Evolutionary conservation across 2,888 invertebrate species (phyloP).

Genomic region (Eurois occulta): DNA sequence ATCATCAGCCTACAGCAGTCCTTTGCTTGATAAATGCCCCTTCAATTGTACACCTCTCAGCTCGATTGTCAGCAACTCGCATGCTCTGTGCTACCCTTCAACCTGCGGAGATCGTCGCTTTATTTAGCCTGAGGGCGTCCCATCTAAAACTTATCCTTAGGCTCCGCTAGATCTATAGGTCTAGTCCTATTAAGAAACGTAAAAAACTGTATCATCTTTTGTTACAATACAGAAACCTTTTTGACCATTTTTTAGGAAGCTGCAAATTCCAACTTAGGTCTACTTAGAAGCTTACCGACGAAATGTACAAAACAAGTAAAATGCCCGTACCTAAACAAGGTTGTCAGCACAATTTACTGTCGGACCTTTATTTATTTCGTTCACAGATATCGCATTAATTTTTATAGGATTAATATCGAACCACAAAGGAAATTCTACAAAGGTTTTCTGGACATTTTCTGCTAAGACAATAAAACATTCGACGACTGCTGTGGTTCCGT

Average conservation of each 20-base stretch:
- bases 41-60: neutral
- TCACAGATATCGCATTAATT: constrained; percentile 48
- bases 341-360: constrained; percentile 73
- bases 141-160: neutral
- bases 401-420: constrained; percentile 38
- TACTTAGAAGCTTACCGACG: constrained; percentile 27
- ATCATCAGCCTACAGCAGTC: neutral
- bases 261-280: constrained; percentile 17
- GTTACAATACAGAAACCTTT: neutral
- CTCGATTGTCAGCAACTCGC: neutral
- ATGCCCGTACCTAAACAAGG: constrained; percentile 69
- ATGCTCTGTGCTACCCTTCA: neutral
- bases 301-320: constrained; percentile 36
- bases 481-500: constrained; percentile 11
- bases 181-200: neutral
- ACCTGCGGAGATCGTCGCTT: neutral
- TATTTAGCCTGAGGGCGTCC: neutral
- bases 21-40: neutral
- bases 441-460: constrained; percentile 41
- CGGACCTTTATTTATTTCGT: constrained; percentile 73
- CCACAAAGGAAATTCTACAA: constrained; percentile 28
- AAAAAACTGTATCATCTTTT: neutral
- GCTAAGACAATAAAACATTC: constrained; percentile 46
- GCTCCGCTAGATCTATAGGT: neutral
- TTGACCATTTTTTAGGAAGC: neutral